phyloP scores from a whole-genome alignment of 2,797 vertebrate genomes.

The Phaenicophaeus curvirostris region DNA sequence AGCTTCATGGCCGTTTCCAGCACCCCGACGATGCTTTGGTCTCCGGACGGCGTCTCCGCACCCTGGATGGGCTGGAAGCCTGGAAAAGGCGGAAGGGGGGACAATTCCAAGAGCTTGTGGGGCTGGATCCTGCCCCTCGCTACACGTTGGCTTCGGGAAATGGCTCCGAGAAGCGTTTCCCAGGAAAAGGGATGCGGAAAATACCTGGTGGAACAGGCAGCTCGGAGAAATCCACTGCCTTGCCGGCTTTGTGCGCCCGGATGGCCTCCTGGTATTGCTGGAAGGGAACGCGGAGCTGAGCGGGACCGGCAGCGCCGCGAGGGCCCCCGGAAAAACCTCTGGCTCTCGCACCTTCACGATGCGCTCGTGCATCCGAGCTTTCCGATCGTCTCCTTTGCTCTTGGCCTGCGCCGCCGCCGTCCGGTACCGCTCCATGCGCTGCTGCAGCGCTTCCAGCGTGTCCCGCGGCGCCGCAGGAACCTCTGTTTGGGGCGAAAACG shows the following conservation, averaged over 20 bases:
- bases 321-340: too few species aligned
- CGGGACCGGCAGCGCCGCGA: too few species aligned
- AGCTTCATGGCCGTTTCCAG: too few species aligned
- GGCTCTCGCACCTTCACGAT: slow-evolving; percentile 85
- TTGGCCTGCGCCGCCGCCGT: slow-evolving; percentile 86
- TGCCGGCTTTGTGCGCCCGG: slow-evolving; percentile 86
- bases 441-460: slow-evolving; percentile 87
- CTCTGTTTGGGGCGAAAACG: not conserved
- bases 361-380: slow-evolving; percentile 91
- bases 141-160: too few species aligned
- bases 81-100: too few species aligned
- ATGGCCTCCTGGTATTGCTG: slow-evolving; percentile 78
- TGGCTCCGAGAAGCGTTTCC: too few species aligned
- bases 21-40: too few species aligned
- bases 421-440: slow-evolving; percentile 90
- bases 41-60: too few species aligned
- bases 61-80: too few species aligned
- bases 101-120: too few species aligned
- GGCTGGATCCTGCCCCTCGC: too few species aligned
- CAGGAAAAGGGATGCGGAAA: not conserved
- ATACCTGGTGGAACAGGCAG: slow-evolving; percentile 90
- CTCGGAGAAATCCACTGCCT: slow-evolving; percentile 82
- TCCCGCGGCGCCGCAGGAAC: slow-evolving; percentile 78
- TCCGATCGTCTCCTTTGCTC: slow-evolving; percentile 88
- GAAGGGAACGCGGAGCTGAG: too few species aligned